These are phyloP conservation scores for Xenentodon cancila DNA, from an alignment of 2,797 vertebrate genomes.

Conservation along the genomic window DNA sequence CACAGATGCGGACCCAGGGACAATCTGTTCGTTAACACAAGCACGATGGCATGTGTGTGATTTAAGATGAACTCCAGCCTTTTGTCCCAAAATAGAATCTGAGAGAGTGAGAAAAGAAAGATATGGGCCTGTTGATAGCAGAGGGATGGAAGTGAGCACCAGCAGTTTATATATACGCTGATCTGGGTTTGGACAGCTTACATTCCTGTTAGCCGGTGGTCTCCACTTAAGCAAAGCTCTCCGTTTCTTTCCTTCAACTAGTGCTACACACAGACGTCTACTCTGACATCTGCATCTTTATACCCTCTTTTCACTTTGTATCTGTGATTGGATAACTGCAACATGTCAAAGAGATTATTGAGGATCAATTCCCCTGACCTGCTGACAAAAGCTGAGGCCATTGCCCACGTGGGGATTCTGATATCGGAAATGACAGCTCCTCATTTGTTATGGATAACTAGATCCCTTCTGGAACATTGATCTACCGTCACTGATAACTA, in stretches of 20 bases:
- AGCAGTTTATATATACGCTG: constrained; percentile 25
- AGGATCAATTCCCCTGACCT: neutral
- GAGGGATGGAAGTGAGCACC: neutral
- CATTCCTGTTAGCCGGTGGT: neutral
- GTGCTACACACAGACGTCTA: neutral
- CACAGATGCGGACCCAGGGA: constrained; percentile 43
- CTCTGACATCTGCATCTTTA: too few species aligned
- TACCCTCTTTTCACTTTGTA: neutral
- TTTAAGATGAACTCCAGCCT: constrained; percentile 25
- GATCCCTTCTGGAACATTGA: neutral
- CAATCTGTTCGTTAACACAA: constrained; percentile 50
- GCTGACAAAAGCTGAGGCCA: constrained; percentile 10
- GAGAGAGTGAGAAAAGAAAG: neutral
- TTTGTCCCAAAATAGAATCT: constrained; percentile 9
- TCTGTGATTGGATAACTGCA: neutral
- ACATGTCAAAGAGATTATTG: neutral
- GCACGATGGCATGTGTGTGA: constrained; percentile 20
- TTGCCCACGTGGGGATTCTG: neutral
- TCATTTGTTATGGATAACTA: neutral
- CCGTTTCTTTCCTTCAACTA: neutral
- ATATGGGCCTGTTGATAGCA: neutral
- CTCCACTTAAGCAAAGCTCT: neutral
- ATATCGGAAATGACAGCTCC: constrained; percentile 9
- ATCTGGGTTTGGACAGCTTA: constrained; percentile 19
- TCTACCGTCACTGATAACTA: neutral